A percentile compares a stretch with the other conserved stretches of the same genome.
Conservation (phyloP, 1,140 invertebrate genomes). For the Dendrolimus kikuchii region DNA sequence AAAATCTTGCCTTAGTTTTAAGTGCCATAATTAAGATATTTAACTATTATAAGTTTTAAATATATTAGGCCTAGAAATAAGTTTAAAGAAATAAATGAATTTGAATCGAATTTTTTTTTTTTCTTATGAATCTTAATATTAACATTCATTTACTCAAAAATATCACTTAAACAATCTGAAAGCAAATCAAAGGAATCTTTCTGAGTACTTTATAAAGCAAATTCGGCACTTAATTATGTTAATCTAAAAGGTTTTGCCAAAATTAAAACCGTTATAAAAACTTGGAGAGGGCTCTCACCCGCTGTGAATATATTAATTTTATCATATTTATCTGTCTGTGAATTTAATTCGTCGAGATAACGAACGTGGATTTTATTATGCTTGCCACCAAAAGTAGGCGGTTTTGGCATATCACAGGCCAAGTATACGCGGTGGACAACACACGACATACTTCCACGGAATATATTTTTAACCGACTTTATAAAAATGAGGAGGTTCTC, state of each 20-base stretch:
- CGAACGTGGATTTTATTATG: background rate
- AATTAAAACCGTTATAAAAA: slow-evolving; percentile 9
- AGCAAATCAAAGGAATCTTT: background rate
- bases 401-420: background rate
- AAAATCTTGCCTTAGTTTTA: too few relatives aligned
- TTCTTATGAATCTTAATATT: too few relatives aligned
- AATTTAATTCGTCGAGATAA: slow-evolving; percentile 18
- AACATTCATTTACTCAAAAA: too few relatives aligned
- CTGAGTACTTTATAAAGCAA: slow-evolving; percentile 5
- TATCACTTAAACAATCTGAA: too few relatives aligned
- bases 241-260: slow-evolving; percentile 13
- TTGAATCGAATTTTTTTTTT: too few relatives aligned
- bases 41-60: too few relatives aligned
- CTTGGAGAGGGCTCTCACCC: slow-evolving; percentile 9
- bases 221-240: slow-evolving; percentile 20
- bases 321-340: slow-evolving; percentile 15
- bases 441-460: background rate
- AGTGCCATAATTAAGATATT: too few relatives aligned
- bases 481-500: too few relatives aligned
- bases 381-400: background rate
- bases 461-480: too few relatives aligned
- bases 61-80: too few relatives aligned
- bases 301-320: slow-evolving; percentile 21
- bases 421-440: background rate
- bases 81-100: too few relatives aligned